These are phyloP conservation scores for Cetonia aurata DNA, from an alignment of 2,888 invertebrate genomes.

Conservation along the genomic window DNA sequence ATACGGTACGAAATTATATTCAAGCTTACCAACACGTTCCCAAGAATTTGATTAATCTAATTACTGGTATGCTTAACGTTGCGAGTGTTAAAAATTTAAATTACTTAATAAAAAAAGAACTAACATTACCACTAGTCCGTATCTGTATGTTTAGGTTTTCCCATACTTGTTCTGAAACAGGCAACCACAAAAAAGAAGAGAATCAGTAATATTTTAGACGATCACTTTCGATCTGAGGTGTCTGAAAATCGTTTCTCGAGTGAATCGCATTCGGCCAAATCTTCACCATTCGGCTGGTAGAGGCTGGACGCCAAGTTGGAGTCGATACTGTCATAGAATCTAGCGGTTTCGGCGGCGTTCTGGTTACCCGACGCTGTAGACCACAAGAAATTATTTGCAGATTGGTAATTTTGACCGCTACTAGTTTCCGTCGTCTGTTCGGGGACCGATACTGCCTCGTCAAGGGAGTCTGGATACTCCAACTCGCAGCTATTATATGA, in stretches of 20 bases:
- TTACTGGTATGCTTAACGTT: too few species aligned
- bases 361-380: constrained; percentile 57
- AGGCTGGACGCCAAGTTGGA: constrained; percentile 66
- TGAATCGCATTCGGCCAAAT: constrained; percentile 72
- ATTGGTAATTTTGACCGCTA: constrained; percentile 62
- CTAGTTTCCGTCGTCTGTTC: constrained; percentile 60
- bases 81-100: too few species aligned
- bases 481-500: constrained; percentile 61
- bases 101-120: too few species aligned
- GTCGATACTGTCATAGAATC: constrained; percentile 80
- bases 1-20: too few species aligned
- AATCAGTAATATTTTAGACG: constrained; percentile 29
- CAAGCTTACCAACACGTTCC: too few species aligned
- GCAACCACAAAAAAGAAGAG: constrained; percentile 22
- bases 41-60: too few species aligned
- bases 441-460: constrained; percentile 62
- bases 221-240: constrained; percentile 41
- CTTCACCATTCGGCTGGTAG: constrained; percentile 68
- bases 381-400: constrained; percentile 72
- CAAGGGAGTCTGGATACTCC: constrained; percentile 69
- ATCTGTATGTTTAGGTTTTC: constrained; percentile 36
- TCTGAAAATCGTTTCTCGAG: constrained; percentile 66
- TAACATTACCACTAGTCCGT: neutral
- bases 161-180: constrained; percentile 28
- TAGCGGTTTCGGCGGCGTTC: constrained; percentile 40